A percentile compares a stretch with the other conserved stretches of the same genome.
Conservation (phyloP, 1,140 invertebrate genomes). For the Tribolium castaneum region DNA sequence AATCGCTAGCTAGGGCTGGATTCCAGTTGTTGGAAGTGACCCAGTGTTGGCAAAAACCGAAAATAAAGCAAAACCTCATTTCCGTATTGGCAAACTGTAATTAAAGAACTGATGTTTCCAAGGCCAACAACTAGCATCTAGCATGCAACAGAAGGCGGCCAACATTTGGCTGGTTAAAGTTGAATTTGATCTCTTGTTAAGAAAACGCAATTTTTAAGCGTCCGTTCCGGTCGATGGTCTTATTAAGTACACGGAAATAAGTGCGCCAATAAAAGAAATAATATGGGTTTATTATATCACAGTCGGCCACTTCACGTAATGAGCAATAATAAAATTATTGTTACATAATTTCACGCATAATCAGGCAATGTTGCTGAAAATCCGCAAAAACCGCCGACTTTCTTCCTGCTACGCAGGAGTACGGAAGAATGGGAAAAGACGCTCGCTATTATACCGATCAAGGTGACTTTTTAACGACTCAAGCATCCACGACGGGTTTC, state of each 20-base stretch:
- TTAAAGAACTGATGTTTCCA: conserved; percentile 39
- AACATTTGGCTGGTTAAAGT: no score
- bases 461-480: conserved; percentile 14
- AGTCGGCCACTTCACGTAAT: conserved; percentile 26
- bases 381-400: conserved; percentile 20
- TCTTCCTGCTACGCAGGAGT: conserved; percentile 30
- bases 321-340: conserved; percentile 16
- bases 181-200: no score
- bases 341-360: conserved; percentile 33
- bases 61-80: conserved; percentile 22
- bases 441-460: neutral
- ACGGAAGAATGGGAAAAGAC: conserved; percentile 5
- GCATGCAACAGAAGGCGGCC: neutral
- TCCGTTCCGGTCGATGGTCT: conserved; percentile 9
- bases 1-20: no score
- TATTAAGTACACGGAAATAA: conserved; percentile 22
- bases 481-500: conserved; percentile 34
- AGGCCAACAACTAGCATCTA: conserved; percentile 35
- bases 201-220: no score
- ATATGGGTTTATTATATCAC: conserved; percentile 28
- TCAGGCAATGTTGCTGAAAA: conserved; percentile 8
- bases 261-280: conserved; percentile 20
- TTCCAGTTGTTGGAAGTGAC: neutral
- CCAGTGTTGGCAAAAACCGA: conserved; percentile 8
- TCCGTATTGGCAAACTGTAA: conserved; percentile 27